phyloP scores from a whole-genome alignment of 2,888 invertebrate genomes.

The Cryptus viduatorius region DNA sequence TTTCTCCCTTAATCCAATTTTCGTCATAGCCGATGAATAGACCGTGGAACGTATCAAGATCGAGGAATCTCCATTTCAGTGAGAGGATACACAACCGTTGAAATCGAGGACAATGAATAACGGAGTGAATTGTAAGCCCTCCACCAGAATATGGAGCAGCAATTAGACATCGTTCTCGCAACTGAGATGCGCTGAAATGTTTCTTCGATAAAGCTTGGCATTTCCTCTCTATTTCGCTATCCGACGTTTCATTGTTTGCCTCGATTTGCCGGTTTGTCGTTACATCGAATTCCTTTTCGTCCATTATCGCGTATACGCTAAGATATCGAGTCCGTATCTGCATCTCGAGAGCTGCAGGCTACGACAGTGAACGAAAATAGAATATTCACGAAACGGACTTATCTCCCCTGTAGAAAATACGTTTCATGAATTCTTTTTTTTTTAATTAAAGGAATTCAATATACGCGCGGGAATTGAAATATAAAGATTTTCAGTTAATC shows the following conservation, averaged over 20 bases:
- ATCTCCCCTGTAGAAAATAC: too few relatives aligned
- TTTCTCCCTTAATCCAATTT: constrained; percentile 43
- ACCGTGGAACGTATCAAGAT: constrained; percentile 32
- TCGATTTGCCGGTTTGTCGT: constrained; percentile 12
- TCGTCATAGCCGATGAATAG: constrained; percentile 36
- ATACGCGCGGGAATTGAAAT: too few relatives aligned
- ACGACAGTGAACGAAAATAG: background rate
- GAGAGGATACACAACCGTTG: constrained; percentile 26
- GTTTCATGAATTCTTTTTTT: too few relatives aligned
- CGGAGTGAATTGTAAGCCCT: constrained; percentile 43
- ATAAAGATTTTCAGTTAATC: background rate
- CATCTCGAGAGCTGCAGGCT: background rate
- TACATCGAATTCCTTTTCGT: constrained; percentile 24
- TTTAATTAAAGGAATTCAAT: too few relatives aligned
- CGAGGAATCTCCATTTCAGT: constrained; percentile 37
- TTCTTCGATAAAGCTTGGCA: constrained; percentile 49
- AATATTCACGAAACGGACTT: too few relatives aligned
- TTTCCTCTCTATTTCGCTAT: constrained; percentile 33
- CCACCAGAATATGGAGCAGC: constrained; percentile 58
- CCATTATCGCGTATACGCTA: constrained; percentile 23
- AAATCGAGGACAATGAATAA: constrained; percentile 41
- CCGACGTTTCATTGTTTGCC: constrained; percentile 35
- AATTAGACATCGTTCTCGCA: constrained; percentile 61
- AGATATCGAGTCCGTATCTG: constrained; percentile 4
- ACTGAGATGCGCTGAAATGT: constrained; percentile 55